Percentiles rank a stretch among this genome's conserved stretches.
Evolutionary conservation across 1,140 invertebrate genomes (phyloP).

Genomic region (Micrasema minimum): DNA sequence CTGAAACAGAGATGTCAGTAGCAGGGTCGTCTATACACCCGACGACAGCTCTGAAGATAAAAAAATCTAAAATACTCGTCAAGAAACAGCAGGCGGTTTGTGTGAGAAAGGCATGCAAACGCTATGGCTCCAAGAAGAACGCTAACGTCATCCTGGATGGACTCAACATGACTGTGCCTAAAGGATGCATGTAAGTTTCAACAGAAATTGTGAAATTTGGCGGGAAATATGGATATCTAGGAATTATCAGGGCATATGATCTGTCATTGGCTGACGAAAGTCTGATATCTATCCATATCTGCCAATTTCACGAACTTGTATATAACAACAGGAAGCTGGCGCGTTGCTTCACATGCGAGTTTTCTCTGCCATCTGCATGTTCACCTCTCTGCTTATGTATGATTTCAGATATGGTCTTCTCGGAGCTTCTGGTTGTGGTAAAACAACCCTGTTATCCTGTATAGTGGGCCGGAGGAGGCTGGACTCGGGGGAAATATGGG

Average conservation of each 20-base stretch:
- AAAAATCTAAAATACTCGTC: conserved; percentile 78
- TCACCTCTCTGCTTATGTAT: no score
- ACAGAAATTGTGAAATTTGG: no score
- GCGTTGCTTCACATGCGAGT: no score
- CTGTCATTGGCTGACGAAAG: no score
- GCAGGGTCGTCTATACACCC: conserved; percentile 54
- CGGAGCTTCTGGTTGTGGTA: conserved; percentile 86
- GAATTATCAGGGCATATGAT: no score
- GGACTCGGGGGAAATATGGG: conserved; percentile 86
- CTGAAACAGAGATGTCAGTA: conserved; percentile 3
- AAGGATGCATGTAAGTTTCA: conserved; percentile 89
- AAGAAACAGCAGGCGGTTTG: conserved; percentile 83
- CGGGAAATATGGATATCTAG: no score
- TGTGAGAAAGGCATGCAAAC: conserved; percentile 84
- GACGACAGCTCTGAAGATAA: conserved; percentile 69
- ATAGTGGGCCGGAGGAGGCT: conserved; percentile 85
- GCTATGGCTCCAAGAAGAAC: conserved; percentile 84
- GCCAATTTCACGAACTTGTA: no score
- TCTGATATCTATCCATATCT: no score
- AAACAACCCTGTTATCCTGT: conserved; percentile 88
- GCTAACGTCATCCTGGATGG: conserved; percentile 88
- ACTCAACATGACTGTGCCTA: conserved; percentile 90
- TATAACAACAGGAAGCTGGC: no score
- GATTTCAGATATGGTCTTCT: conserved; percentile 83
- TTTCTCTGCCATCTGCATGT: no score